Conservation (phyloP, 2,888 invertebrate genomes). For the Thereva unica region DNA sequence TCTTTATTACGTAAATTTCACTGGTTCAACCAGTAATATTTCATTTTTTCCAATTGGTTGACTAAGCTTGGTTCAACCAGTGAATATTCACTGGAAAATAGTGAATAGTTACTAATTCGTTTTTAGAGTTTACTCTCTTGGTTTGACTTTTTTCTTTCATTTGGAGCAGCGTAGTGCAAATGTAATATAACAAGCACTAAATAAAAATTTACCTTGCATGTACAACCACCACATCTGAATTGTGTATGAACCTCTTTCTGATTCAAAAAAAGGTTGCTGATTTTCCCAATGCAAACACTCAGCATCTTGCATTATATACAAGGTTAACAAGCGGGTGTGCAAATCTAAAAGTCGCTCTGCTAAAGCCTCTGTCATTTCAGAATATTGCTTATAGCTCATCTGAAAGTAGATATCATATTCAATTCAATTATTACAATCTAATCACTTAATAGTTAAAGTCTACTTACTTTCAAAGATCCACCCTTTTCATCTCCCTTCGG, state of each 20-base stretch:
- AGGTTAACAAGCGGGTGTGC: slow-evolving; percentile 74
- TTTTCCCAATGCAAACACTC: slow-evolving; percentile 78
- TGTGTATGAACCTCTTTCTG: slow-evolving; percentile 77
- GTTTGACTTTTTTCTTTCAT: too few relatives aligned
- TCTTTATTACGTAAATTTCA: too few relatives aligned
- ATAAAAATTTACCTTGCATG: slow-evolving; percentile 67
- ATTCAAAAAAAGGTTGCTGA: slow-evolving; percentile 68
- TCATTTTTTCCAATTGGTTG: too few relatives aligned
- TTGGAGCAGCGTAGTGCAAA: too few relatives aligned
- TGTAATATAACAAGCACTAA: too few relatives aligned
- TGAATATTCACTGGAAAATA: too few relatives aligned
- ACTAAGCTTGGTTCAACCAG: too few relatives aligned
- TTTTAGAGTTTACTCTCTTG: too few relatives aligned
- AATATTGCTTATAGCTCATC: slow-evolving; percentile 71
- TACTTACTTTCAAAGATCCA: slow-evolving; percentile 53
- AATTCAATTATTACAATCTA: background rate
- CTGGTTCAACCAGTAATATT: too few relatives aligned
- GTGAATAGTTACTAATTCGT: too few relatives aligned
- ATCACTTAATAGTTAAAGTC: background rate
- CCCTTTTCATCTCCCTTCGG: slow-evolving; percentile 58
- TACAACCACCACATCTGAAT: slow-evolving; percentile 90
- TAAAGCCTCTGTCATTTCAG: slow-evolving; percentile 82
- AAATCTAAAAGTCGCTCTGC: slow-evolving; percentile 81
- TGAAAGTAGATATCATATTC: background rate
- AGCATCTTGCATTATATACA: slow-evolving; percentile 82